phyloP scores from a whole-genome alignment of 1,140 invertebrate genomes.

The Reticulitermes speratus region DNA sequence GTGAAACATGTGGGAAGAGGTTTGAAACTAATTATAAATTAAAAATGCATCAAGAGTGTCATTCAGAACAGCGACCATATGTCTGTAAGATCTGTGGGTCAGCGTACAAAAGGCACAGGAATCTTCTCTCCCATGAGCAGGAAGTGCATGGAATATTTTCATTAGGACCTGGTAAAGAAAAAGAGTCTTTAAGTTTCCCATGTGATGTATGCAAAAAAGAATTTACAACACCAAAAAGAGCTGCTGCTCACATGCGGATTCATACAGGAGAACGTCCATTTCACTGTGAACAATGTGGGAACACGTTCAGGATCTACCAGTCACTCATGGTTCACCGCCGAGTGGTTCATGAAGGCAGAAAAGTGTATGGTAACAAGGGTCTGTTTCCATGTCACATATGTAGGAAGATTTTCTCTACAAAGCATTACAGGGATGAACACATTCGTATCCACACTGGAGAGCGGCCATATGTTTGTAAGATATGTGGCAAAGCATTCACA shows the following conservation, averaged over 20 bases:
- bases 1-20: slow-evolving; percentile 24
- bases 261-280: slow-evolving; percentile 63
- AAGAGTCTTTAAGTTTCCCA: not conserved
- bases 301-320: slow-evolving; percentile 65
- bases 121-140: not conserved
- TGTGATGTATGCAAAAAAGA: slow-evolving; percentile 23
- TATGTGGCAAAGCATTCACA: slow-evolving; percentile 58
- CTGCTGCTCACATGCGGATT: slow-evolving; percentile 35
- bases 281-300: slow-evolving; percentile 69
- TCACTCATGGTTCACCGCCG: slow-evolving; percentile 60
- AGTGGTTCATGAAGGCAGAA: slow-evolving; percentile 62
- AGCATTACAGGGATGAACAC: slow-evolving; percentile 53
- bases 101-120: slow-evolving; percentile 23
- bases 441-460: slow-evolving; percentile 61
- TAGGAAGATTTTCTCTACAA: slow-evolving; percentile 52
- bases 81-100: slow-evolving; percentile 21
- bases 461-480: slow-evolving; percentile 58
- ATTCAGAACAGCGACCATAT: slow-evolving; percentile 41
- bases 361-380: slow-evolving; percentile 41
- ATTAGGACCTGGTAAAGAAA: not conserved
- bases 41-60: slow-evolving; percentile 47
- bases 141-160: slow-evolving; percentile 6
- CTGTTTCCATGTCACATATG: slow-evolving; percentile 57
- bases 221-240: not conserved
- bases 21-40: slow-evolving; percentile 22